A percentile compares a stretch with the other conserved stretches of the same genome.
phyloP scores from a whole-genome alignment of 2,888 invertebrate genomes.

The Watsonalla cultraria region DNA sequence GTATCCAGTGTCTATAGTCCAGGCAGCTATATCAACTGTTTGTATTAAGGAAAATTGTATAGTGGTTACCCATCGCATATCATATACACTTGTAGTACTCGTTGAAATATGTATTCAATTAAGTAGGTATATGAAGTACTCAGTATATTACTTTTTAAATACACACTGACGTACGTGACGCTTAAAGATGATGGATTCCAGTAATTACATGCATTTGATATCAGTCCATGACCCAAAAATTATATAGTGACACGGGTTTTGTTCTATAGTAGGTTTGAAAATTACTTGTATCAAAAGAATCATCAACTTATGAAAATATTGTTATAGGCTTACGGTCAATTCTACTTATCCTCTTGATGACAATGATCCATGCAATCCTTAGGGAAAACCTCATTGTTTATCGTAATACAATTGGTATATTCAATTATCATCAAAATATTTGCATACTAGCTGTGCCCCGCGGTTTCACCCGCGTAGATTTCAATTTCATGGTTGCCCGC shows the following conservation, averaged over 20 bases:
- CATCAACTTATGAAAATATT: not conserved
- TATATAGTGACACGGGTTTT: conserved; percentile 11
- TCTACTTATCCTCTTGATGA: not conserved
- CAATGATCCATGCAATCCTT: not conserved
- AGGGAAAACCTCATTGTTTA: not conserved
- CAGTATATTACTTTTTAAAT: conserved; percentile 26
- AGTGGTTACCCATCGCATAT: no score
- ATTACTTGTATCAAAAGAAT: conserved; percentile 5
- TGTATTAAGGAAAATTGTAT: conserved; percentile 29
- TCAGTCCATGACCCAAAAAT: conserved; percentile 29
- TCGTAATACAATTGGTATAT: no score
- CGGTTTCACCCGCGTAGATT: no score
- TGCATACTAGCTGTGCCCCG: no score
- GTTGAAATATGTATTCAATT: no score
- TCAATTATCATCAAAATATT: no score
- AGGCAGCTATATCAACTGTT: no score
- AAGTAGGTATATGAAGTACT: not conserved
- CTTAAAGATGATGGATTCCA: conserved; percentile 30
- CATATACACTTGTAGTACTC: no score
- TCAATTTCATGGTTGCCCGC: no score
- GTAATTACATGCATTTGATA: conserved; percentile 19
- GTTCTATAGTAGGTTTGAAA: conserved; percentile 16
- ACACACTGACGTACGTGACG: conserved; percentile 21
- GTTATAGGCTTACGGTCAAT: not conserved
- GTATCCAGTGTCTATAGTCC: no score